A percentile compares a stretch with the other conserved stretches of the same genome.
These are phyloP conservation scores for Lucilia cuprina DNA, from an alignment of 1,140 invertebrate species.

Conservation along the genomic window DNA sequence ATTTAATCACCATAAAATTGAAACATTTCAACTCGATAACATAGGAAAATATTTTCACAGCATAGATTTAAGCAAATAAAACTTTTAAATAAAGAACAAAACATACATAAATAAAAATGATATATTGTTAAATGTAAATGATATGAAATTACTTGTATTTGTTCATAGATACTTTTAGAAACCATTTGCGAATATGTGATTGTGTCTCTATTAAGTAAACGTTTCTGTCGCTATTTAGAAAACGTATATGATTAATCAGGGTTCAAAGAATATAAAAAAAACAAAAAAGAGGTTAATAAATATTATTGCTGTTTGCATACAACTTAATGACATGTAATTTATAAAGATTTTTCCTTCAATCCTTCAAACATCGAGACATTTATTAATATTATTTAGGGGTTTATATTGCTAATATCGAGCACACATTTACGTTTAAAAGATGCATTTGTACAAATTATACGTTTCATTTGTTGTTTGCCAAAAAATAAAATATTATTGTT, in stretches of 20 bases:
- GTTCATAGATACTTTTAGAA: neutral
- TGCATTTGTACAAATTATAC: neutral
- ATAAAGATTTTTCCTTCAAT: neutral
- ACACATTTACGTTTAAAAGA: neutral
- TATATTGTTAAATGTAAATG: neutral
- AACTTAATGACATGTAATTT: neutral
- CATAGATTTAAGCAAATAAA: neutral
- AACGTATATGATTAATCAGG: neutral
- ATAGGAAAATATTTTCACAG: no score
- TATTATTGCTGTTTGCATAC: constrained; percentile 3
- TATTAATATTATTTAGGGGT: neutral
- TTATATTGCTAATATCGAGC: neutral
- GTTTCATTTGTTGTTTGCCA: neutral
- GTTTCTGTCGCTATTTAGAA: neutral
- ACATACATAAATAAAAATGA: neutral
- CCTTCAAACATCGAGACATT: neutral
- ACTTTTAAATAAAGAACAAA: neutral
- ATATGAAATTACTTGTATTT: neutral
- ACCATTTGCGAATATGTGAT: no score
- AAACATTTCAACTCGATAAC: neutral
- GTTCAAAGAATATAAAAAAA: neutral
- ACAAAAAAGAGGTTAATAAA: constrained; percentile 2
- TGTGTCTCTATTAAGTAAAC: neutral
- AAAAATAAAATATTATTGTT: neutral
- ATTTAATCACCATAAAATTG: constrained; percentile 12